These are phyloP conservation scores for Myiozetetes cayanensis DNA, from an alignment of 2,113 vertebrate genomes.

Conservation along the genomic window DNA sequence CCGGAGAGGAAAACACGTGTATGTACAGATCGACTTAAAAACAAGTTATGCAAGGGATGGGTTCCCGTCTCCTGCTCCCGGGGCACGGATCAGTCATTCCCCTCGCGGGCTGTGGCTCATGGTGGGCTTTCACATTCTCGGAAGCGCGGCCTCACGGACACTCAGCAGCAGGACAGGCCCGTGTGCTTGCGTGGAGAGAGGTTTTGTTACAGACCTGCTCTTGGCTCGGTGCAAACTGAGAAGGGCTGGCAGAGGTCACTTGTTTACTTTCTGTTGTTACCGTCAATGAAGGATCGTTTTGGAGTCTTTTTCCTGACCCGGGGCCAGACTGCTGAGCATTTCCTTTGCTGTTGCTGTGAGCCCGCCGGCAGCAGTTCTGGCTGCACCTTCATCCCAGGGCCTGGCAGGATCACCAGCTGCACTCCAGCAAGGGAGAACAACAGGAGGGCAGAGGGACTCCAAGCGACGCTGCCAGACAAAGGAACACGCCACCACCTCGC, in stretches of 20 bases:
- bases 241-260: constrained; percentile 31
- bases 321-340: neutral
- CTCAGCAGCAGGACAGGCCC: neutral
- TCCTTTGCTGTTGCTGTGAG: neutral
- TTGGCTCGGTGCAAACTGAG: neutral
- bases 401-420: neutral
- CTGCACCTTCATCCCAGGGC: neutral
- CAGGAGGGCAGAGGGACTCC: neutral
- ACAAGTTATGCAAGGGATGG: neutral
- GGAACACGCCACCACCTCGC: neutral
- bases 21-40: neutral
- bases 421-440: neutral
- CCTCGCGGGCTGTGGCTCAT: neutral
- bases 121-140: neutral
- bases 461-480: neutral
- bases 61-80: neutral
- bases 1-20: neutral
- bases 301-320: neutral
- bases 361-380: neutral
- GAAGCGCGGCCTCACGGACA: neutral
- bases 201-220: neutral
- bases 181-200: neutral
- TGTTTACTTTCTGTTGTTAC: constrained; percentile 7
- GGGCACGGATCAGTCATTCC: neutral
- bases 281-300: neutral